Percentiles rank a stretch among this genome's conserved stretches.
These are phyloP conservation scores for Odontamblyopus rebecca DNA, from an alignment of 2,797 vertebrate species.

Conservation along the genomic window DNA sequence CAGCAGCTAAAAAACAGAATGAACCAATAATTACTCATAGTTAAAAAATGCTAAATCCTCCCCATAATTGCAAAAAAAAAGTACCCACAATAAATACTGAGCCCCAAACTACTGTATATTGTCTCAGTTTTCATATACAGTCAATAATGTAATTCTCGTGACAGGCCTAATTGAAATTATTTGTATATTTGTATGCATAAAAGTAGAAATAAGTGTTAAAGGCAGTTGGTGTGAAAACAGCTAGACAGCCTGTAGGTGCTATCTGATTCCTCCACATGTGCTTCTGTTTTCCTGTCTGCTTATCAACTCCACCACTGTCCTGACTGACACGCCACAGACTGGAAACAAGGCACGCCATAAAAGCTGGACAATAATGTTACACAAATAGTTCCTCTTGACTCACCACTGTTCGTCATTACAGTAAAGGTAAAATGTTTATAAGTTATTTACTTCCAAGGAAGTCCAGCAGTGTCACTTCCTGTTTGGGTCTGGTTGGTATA, in stretches of 20 bases:
- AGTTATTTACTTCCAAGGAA: constrained; percentile 17
- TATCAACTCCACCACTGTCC: constrained; percentile 61
- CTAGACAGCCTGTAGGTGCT: constrained; percentile 62
- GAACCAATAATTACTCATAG: no score
- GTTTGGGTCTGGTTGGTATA: constrained; percentile 19
- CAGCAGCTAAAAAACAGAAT: no score
- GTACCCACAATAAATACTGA: no score
- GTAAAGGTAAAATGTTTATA: constrained; percentile 1
- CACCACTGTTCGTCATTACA: background rate
- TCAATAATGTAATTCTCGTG: no score
- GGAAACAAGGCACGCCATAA: constrained; percentile 13
- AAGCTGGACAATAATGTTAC: constrained; percentile 10
- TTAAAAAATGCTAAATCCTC: no score
- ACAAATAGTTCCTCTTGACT: constrained; percentile 34
- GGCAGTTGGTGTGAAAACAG: background rate
- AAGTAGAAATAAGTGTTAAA: background rate
- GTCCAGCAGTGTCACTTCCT: constrained; percentile 30
- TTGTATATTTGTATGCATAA: background rate
- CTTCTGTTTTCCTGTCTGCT: constrained; percentile 74
- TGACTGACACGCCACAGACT: constrained; percentile 30
- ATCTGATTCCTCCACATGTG: constrained; percentile 76
- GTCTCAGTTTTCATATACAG: no score
- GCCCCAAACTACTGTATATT: no score
- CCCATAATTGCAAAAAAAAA: no score
- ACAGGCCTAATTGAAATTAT: no score